Base-by-base conservation (phyloP, 2,113 vertebrate genomes). In the Daboia siamensis region DNA sequence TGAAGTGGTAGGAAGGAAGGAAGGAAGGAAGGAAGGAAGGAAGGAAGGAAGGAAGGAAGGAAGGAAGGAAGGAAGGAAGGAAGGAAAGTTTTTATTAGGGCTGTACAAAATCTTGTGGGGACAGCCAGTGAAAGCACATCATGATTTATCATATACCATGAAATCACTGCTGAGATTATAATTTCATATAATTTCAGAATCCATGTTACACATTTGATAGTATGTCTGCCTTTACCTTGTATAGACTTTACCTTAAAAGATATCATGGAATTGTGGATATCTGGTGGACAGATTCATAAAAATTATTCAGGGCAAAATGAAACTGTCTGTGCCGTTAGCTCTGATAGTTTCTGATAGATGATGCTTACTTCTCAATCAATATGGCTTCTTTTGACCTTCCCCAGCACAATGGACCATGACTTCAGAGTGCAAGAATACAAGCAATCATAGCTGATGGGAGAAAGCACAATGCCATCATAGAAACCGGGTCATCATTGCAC, bases 31-130 rank as follows among this genome's bases (percentile, higher is more conserved):
- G 20, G 80, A 3, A 46, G 39, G 39, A 2, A 10, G 20, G n/a
- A 0, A 44, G 17, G 4, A 1, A 5, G 1, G 1, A 5, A 21
- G 20, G 26, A 1, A 80, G 2, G 24, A 0, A 2, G 33, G 64
- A 13, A 4, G n/a, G 29, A 13, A 1, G 44, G 44, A 20, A 46
- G 39, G 15, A 17, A 84, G 33, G 33, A 33, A 80, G 74, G 33
- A 84, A 85, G 39, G 23, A 86, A 86, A 3, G 4, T 26, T 86
- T 46, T 86, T 44, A 11, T 86, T 23, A 86, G 21, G 8, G 11
- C 9, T 86, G 39, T 52, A 24, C 26, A 52, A 86, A 46, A 51
- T 11, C 48, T 86, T 52, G 48, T 51, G 46, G 24, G 26, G n/a
- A 80, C 15, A 20, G n/a, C 15, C 33, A 74, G 5, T 20, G n/a